Evolutionary conservation across 2,888 invertebrate species (phyloP).

Genomic region (Villa cingulata): DNA sequence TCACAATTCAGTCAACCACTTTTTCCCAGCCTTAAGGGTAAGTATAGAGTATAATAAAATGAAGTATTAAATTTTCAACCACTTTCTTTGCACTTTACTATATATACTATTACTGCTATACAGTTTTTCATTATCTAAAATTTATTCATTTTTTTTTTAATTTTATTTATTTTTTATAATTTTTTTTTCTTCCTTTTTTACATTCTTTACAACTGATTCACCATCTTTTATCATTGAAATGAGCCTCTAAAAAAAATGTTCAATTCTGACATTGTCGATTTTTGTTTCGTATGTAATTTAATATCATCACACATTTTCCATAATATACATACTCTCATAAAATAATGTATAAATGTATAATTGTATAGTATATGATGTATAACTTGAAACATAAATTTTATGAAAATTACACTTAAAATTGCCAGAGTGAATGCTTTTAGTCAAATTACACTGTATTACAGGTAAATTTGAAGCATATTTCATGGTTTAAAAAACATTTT

Average conservation of each 20-base stretch:
- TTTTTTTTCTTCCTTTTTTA: background rate
- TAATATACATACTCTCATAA: too few relatives aligned
- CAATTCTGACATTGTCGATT: too few relatives aligned
- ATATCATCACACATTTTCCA: slow-evolving; percentile 6
- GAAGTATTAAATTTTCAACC: too few relatives aligned
- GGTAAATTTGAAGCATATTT: too few relatives aligned
- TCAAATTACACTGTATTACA: slow-evolving; percentile 13
- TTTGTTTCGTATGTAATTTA: background rate
- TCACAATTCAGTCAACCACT: slow-evolving; percentile 69
- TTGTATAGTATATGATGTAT: too few relatives aligned
- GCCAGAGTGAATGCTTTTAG: slow-evolving; percentile 11
- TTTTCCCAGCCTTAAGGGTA: slow-evolving; percentile 69
- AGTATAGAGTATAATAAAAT: too few relatives aligned
- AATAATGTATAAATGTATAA: too few relatives aligned
- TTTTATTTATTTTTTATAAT: background rate
- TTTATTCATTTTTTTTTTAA: too few relatives aligned
- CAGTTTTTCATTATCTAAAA: too few relatives aligned
- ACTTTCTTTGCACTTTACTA: too few relatives aligned
- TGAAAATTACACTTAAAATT: slow-evolving; percentile 10
- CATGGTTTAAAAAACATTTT: too few relatives aligned
- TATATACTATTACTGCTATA: too few relatives aligned
- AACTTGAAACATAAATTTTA: slow-evolving; percentile 11
- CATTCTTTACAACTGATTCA: background rate
- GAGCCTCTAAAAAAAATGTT: slow-evolving; percentile 5
- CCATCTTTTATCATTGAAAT: slow-evolving; percentile 6